Base-by-base conservation (phyloP, 1,140 invertebrate species). In the Drosophila kanapiae region DNA sequence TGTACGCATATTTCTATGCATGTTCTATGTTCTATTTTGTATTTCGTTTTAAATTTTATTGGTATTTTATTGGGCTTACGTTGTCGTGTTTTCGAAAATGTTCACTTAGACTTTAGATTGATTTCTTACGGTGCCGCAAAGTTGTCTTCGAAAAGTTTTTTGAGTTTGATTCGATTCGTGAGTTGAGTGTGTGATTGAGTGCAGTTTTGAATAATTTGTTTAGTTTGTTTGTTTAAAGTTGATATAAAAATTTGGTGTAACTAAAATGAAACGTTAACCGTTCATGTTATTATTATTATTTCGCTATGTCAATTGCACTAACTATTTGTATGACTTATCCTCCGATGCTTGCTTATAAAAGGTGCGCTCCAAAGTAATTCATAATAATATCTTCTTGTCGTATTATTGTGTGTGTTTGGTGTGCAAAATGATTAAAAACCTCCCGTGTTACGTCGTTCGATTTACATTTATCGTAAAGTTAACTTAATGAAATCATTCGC, bases 161-260 rank as follows among this genome's bases (percentile, higher is more conserved):
- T 80, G 58, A 71, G 61, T 75, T 74, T 78, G 42, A 59, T 78
- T 78, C 31, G 69, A 70, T 72, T 72, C 43, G 54, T 72, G 67
- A 71, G 65, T 69, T 49, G 69, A 58, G 59, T 61, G 45, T 43
- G 62, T 65, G 57, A 59, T 64, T 57, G 57, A 64, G 80, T 76
- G 87, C 83, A 78, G 65, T 82, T 87, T 87, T 88, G 78, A 80
- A 88, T 85, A 82, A 85, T 65, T 63, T 62, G 56, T 82, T 45
- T 75, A 14, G 18, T 56, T 63, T 43, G 62, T 53, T 64, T 81
- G 18, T 56, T 56, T 79, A 60, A 60, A 76, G 78, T 76, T 70
- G 57, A 76, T 79, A 68, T 85, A 69, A 80, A 90, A 77, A 72
- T 75, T 65, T 85, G 67, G 67, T 86, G 75, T 65, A 87, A 90